Evolutionary conservation across 2,888 invertebrate genomes (phyloP).

Genomic region (Monoplex corrugatus): DNA sequence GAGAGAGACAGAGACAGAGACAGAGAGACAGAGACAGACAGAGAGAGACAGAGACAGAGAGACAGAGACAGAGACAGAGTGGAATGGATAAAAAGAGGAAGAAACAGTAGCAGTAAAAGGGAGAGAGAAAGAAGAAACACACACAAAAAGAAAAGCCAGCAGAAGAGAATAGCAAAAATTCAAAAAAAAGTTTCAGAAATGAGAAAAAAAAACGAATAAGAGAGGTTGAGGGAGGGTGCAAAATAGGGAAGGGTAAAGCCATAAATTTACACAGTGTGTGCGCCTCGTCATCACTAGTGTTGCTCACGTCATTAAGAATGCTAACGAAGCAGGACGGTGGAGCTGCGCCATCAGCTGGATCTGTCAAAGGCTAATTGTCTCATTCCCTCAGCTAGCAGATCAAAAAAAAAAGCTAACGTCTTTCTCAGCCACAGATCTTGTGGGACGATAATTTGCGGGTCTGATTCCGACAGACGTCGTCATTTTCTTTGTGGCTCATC

Average conservation of each 20-base stretch:
- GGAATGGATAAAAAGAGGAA: too few relatives aligned
- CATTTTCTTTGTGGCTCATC: neutral
- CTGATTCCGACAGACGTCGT: slow-evolving; percentile 16
- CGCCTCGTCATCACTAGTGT: neutral
- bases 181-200: too few relatives aligned
- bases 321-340: slow-evolving; percentile 26
- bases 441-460: slow-evolving; percentile 6
- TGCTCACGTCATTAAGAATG: slow-evolving; percentile 29
- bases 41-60: neutral
- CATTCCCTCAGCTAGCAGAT: slow-evolving; percentile 26
- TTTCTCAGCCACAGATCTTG: slow-evolving; percentile 22
- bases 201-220: too few relatives aligned
- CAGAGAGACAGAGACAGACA: neutral
- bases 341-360: neutral
- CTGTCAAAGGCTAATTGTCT: slow-evolving; percentile 40
- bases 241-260: too few relatives aligned
- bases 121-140: too few relatives aligned
- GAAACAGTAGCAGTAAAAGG: too few relatives aligned
- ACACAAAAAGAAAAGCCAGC: too few relatives aligned
- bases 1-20: neutral
- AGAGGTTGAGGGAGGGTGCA: too few relatives aligned
- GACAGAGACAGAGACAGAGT: neutral
- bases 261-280: neutral
- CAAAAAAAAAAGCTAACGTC: slow-evolving; percentile 37
- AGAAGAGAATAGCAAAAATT: too few relatives aligned